Conservation (phyloP, 2,113 vertebrate genomes). For the Ochotona princeps region DNA sequence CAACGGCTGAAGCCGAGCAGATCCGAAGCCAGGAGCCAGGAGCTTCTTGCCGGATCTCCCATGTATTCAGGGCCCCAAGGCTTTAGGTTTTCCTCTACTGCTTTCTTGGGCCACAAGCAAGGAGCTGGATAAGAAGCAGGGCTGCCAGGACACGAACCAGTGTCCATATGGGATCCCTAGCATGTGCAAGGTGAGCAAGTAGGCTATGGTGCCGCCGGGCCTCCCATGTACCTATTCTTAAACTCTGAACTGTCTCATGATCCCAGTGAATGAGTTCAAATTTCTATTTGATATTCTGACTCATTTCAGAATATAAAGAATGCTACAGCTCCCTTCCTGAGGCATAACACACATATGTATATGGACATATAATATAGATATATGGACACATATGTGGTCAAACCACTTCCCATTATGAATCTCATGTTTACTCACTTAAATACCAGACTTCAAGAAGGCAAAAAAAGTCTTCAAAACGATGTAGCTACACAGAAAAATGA, state of each 20-base stretch:
- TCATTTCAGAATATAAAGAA: slow-evolving; percentile 10
- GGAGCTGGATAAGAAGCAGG: no score
- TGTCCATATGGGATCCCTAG: no score
- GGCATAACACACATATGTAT: background rate
- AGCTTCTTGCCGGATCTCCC: no score
- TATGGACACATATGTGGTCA: background rate
- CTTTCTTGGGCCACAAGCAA: no score
- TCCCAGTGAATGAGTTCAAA: background rate
- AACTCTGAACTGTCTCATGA: background rate
- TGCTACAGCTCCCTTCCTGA: background rate
- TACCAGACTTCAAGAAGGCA: background rate
- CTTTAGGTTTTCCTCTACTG: no score
- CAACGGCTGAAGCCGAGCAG: no score
- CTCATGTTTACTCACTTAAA: background rate
- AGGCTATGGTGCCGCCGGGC: no score
- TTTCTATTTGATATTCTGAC: background rate
- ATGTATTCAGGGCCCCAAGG: no score
- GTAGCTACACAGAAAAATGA: slow-evolving; percentile 39
- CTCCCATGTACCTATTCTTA: background rate
- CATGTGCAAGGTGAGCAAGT: no score
- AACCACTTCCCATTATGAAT: background rate
- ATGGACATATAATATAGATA: background rate
- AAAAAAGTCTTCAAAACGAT: background rate
- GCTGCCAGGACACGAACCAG: no score
- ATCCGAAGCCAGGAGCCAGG: no score